A percentile compares a stretch with the other conserved stretches of the same genome.
Conservation (phyloP, 1,140 invertebrate genomes). For the Lepidurus couesii region DNA sequence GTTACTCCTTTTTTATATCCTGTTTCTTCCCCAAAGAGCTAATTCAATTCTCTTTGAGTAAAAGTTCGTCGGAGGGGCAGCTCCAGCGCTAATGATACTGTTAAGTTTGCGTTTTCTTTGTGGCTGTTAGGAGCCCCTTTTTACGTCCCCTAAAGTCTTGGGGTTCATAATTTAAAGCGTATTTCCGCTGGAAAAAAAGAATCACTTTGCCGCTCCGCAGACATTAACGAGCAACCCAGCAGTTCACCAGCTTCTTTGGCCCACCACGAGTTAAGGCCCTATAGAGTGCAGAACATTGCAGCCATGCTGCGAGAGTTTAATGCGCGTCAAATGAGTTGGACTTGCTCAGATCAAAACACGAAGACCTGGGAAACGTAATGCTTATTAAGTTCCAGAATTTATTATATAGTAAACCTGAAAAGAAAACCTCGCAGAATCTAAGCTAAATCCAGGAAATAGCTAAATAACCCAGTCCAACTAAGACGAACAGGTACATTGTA, state of each 20-base stretch:
- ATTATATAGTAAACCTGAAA: not conserved
- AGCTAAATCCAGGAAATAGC: too few species aligned
- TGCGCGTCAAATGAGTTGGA: not conserved
- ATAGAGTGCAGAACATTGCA: not conserved
- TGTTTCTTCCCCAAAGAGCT: not conserved
- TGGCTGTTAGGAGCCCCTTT: conserved; percentile 1
- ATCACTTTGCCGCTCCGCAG: conserved; percentile 13
- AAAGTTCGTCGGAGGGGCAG: conserved; percentile 15
- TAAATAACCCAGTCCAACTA: too few species aligned
- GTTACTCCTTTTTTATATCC: not conserved
- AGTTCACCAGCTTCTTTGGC: conserved; percentile 8
- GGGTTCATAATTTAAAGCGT: conserved; percentile 16
- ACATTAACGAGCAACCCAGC: conserved; percentile 9
- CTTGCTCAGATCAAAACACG: not conserved
- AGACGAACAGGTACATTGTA: too few species aligned
- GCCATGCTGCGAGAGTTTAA: not conserved
- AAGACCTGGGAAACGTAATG: not conserved
- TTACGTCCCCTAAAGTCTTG: not conserved
- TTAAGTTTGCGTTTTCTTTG: conserved; percentile 7
- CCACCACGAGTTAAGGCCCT: not conserved
- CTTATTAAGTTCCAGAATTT: not conserved
- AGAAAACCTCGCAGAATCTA: not conserved
- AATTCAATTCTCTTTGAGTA: conserved; percentile 6
- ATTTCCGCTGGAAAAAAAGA: conserved; percentile 1
- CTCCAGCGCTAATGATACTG: conserved; percentile 21